Base-by-base conservation (phyloP, 2,113 vertebrate species). In the Pachyramphus minor region DNA sequence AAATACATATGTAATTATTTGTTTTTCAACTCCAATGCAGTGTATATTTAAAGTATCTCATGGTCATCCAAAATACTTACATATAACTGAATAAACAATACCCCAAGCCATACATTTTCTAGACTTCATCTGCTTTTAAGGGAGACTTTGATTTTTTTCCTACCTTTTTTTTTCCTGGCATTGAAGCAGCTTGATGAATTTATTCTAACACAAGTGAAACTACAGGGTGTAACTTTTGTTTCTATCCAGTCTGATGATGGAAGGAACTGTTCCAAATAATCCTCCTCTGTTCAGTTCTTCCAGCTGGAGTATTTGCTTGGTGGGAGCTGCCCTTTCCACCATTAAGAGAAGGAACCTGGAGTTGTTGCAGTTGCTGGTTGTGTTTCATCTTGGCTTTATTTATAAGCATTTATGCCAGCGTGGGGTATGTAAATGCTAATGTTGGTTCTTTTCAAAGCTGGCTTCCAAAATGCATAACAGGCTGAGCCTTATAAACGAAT, bases 401-500 rank as follows among this genome's bases (percentile, higher is more conserved):
- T 96, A 86, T 87, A 42, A 93, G 93, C 64, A 47, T 95, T 93
- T 83, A 9, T 90, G 88, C 49, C 22, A 71, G 69, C 52, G 0
- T 23, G 56, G 73, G 80, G 39, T 95, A 94, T 96, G 96, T 93
- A 97, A 97, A 98, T 97, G 71, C 71, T 93, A 84, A 92, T 84
- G 10, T 64, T 75, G 72, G 58, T 73, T 73, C 59, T 62, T 80
- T 85, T 52, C 45, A 94, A 91, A 83, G 49, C 91, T 91, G 87
- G 64, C 94, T 97, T 96, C 93, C 89, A 95, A 98, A 93, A 96
- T 77, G 86, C 89, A 86, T 97, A 98, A 98, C 95, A 52, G 94
- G 87, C 96, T 97, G 87, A 93, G 96, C 96, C 94, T 97, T 97
- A 97, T 96, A 92, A 97, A 98, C 98, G 96, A 97, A 98, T 95